Conservation (phyloP, 2,113 vertebrate species). For the Chrysemys picta region DNA sequence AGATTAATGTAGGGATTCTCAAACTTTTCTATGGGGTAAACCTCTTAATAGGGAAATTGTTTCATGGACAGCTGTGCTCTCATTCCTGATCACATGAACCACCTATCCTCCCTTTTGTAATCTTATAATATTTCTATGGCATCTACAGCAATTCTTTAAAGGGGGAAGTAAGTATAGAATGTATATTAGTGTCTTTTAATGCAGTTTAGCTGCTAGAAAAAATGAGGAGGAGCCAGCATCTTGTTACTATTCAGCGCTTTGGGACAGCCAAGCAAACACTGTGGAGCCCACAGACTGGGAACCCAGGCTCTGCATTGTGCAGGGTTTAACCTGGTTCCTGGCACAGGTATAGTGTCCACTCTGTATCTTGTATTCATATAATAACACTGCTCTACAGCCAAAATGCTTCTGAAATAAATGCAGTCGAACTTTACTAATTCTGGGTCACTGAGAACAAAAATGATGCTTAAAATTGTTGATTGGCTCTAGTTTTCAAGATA, state of each 20-base stretch:
- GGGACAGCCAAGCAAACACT: background rate
- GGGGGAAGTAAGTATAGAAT: background rate
- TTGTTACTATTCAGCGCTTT: background rate
- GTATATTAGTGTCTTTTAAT: background rate
- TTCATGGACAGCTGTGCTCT: background rate
- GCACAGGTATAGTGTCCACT: background rate
- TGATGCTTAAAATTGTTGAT: too few species aligned
- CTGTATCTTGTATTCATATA: background rate
- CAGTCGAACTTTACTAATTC: too few species aligned
- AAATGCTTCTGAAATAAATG: too few species aligned
- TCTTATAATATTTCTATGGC: background rate
- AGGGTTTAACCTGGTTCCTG: fast-evolving
- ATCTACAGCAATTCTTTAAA: background rate
- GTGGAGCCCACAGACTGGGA: background rate
- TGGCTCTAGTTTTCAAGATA: too few species aligned
- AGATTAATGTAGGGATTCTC: background rate
- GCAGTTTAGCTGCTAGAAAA: background rate
- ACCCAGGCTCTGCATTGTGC: background rate
- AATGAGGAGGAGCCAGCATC: background rate
- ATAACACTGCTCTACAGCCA: background rate
- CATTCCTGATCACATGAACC: background rate
- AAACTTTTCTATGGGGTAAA: background rate
- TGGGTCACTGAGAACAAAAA: too few species aligned
- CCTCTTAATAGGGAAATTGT: background rate
- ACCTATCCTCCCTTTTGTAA: background rate